Evolutionary conservation across 2,888 invertebrate species (phyloP).

Genomic region (Metellina segmentata): DNA sequence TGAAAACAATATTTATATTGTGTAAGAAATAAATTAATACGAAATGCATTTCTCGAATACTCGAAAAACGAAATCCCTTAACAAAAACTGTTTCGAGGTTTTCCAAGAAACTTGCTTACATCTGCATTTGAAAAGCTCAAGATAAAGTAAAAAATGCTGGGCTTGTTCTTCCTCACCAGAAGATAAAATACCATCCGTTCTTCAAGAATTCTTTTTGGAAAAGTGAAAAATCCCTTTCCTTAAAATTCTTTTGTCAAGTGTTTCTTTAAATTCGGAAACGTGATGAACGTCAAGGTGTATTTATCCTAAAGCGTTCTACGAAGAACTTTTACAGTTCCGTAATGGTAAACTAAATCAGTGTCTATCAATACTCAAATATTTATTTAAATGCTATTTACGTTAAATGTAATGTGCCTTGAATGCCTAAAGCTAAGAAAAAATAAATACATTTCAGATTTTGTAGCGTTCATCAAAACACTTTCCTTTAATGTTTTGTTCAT

Average conservation of each 20-base stretch:
- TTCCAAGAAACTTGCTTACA: not conserved
- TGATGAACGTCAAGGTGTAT: not conserved
- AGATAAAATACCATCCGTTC: not conserved
- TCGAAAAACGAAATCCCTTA: not conserved
- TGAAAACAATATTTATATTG: not conserved
- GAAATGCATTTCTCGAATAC: not conserved
- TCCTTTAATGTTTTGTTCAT: too few relatives aligned
- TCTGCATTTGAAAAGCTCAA: not conserved
- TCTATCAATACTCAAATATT: not conserved
- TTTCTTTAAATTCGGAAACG: not conserved
- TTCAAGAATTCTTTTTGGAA: not conserved
- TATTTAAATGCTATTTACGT: not conserved
- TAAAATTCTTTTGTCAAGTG: not conserved
- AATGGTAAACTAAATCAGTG: not conserved
- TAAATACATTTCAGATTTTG: not conserved
- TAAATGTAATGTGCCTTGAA: not conserved
- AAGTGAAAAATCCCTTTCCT: not conserved
- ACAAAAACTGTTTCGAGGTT: not conserved
- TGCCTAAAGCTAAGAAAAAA: not conserved
- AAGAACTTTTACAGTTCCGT: not conserved
- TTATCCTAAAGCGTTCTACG: not conserved
- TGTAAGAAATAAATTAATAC: not conserved
- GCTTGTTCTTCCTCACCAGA: not conserved
- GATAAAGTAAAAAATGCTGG: not conserved
- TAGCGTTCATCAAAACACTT: not conserved